Percentiles rank a stretch among this genome's conserved stretches.
phyloP scores from a whole-genome alignment of 2,888 invertebrate species.

The Melinaea menophilus region DNA sequence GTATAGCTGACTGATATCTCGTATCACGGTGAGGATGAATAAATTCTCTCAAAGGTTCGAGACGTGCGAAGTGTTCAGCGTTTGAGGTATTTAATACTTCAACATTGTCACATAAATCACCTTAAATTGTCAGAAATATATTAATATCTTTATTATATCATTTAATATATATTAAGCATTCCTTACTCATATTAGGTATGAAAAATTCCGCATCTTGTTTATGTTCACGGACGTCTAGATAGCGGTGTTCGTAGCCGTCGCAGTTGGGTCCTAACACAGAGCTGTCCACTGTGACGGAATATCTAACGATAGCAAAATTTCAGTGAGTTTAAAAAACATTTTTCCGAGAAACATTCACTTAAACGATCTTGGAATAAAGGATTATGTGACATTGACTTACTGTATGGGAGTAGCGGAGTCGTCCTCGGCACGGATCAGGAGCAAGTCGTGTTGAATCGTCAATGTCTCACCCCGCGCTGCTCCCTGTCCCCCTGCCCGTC shows the following conservation, averaged over 20 bases:
- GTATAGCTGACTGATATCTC: conserved; percentile 40
- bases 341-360: neutral
- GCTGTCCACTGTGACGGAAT: conserved; percentile 60
- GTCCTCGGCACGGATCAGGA: conserved; percentile 43
- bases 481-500: conserved; percentile 51
- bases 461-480: conserved; percentile 56
- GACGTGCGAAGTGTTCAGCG: conserved; percentile 39
- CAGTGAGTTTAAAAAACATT: no score
- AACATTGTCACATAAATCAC: conserved; percentile 45
- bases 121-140: conserved; percentile 32
- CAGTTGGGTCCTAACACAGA: conserved; percentile 55
- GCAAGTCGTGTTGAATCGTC: conserved; percentile 54
- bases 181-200: conserved; percentile 46
- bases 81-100: conserved; percentile 36
- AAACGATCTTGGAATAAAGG: no score
- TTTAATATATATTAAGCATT: no score
- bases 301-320: conserved; percentile 39
- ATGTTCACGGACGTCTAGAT: conserved; percentile 41
- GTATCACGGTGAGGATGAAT: conserved; percentile 49
- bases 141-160: neutral
- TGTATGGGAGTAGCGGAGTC: conserved; percentile 47
- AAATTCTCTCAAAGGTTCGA: conserved; percentile 66
- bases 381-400: conserved; percentile 33
- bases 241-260: conserved; percentile 61
- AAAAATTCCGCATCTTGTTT: conserved; percentile 39